Percentiles rank a stretch among this genome's conserved stretches.
These are phyloP conservation scores for Chelmon rostratus DNA, from an alignment of 2,797 vertebrate species.

Conservation along the genomic window DNA sequence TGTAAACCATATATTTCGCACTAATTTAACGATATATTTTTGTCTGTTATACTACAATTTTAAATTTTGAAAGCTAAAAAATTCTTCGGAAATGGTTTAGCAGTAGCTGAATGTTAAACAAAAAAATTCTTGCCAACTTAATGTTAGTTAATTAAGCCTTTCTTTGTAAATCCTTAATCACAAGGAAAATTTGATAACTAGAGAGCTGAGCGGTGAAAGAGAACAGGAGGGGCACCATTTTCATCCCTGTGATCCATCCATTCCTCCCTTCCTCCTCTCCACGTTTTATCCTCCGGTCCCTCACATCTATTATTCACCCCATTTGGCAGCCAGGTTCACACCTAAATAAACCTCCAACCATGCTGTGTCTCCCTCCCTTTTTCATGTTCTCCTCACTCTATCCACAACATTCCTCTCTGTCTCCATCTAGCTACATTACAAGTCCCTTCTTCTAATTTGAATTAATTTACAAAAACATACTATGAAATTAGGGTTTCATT, in stretches of 20 bases:
- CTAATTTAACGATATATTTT: fast-evolving
- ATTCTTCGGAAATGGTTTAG: too few species aligned
- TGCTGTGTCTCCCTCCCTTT: slow-evolving; percentile 19
- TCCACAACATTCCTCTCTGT: slow-evolving; percentile 6
- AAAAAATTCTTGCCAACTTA: slow-evolving; percentile 1
- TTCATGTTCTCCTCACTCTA: slow-evolving; percentile 14
- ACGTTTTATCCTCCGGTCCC: slow-evolving; percentile 58
- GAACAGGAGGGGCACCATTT: slow-evolving; percentile 41
- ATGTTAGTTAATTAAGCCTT: background rate
- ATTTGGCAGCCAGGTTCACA: slow-evolving; percentile 67
- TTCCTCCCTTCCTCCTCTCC: slow-evolving; percentile 41
- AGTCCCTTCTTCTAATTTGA: background rate
- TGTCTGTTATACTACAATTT: background rate
- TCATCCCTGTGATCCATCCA: slow-evolving; percentile 44
- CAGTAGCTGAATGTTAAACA: background rate
- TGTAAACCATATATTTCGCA: background rate
- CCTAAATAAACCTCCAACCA: slow-evolving; percentile 62
- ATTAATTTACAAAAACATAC: too few species aligned
- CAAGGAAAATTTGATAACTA: slow-evolving; percentile 29
- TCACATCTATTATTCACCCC: slow-evolving; percentile 80
- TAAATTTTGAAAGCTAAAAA: background rate
- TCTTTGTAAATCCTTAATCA: slow-evolving; percentile 31
- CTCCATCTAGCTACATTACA: background rate
- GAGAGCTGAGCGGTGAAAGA: slow-evolving; percentile 17
- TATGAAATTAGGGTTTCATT: too few species aligned